phyloP scores from a whole-genome alignment of 2,888 invertebrate species.

The Metalampra italica region DNA sequence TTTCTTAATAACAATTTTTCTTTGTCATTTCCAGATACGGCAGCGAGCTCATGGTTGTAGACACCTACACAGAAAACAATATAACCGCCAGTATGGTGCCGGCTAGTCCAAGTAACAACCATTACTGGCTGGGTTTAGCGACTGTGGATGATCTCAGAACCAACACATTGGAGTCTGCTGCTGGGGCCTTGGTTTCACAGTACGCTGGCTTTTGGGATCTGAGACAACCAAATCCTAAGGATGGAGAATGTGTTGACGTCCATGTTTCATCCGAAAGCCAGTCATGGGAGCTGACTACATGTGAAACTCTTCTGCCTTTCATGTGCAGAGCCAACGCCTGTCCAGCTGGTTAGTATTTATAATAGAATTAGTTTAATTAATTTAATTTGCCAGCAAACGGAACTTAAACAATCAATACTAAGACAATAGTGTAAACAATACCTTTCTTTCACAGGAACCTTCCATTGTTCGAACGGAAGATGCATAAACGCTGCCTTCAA shows the following conservation, averaged over 20 bases:
- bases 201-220: constrained; percentile 97
- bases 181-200: constrained; percentile 92
- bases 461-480: constrained; percentile 95
- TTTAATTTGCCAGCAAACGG: constrained; percentile 17
- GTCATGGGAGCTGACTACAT: constrained; percentile 96
- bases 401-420: constrained; percentile 19
- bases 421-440: constrained; percentile 40
- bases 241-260: constrained; percentile 95
- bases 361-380: constrained; percentile 15
- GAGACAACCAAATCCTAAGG: constrained; percentile 90
- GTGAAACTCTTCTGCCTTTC: constrained; percentile 95
- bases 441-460: constrained; percentile 82
- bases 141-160: constrained; percentile 95
- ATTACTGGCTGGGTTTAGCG: constrained; percentile 94
- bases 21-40: constrained; percentile 86
- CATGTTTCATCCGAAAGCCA: constrained; percentile 84
- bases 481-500: constrained; percentile 94
- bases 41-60: constrained; percentile 94
- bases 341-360: constrained; percentile 82
- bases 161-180: constrained; percentile 96
- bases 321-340: constrained; percentile 95
- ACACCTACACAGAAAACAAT: constrained; percentile 94
- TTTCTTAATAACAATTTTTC: too few relatives aligned
- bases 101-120: constrained; percentile 82
- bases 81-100: constrained; percentile 90